Conservation (phyloP, 2,797 vertebrate species). For the Clarias pachynema region DNA sequence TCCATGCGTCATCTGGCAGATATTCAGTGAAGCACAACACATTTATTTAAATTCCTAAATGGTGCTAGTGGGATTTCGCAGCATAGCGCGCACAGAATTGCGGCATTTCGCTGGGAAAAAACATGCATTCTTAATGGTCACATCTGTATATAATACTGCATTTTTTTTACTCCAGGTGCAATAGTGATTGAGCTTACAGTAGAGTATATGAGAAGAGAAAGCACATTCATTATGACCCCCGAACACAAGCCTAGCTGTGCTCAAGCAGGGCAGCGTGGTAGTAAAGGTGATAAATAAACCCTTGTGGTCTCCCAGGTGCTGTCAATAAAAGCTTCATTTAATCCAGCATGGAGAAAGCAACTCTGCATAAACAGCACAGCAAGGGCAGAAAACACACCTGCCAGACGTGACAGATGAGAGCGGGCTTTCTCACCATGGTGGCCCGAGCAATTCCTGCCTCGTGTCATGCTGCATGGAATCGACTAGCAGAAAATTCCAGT, state of each 20-base stretch:
- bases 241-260: conserved; percentile 19
- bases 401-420: conserved; percentile 21
- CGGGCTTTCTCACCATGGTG: not conserved
- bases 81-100: too few relatives aligned
- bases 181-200: conserved; percentile 2
- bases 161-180: conserved; percentile 5
- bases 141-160: not conserved
- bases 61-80: too few relatives aligned
- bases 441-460: not conserved
- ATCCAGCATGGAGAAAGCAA: conserved; percentile 56
- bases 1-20: too few relatives aligned
- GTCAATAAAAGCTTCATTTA: conserved; percentile 51
- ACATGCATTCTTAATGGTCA: too few relatives aligned
- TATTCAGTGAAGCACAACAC: too few relatives aligned
- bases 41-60: too few relatives aligned
- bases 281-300: conserved; percentile 41
- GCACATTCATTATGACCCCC: not conserved
- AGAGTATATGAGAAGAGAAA: not conserved
- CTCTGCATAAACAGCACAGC: conserved; percentile 48
- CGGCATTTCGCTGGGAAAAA: too few relatives aligned
- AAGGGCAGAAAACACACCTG: conserved; percentile 36
- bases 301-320: conserved; percentile 29
- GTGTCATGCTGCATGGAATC: not conserved
- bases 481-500: conserved; percentile 1
- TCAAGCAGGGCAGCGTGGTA: not conserved